Evolutionary conservation across 2,113 vertebrate species (phyloP).

Genomic region (Delphinapterus leucas): DNA sequence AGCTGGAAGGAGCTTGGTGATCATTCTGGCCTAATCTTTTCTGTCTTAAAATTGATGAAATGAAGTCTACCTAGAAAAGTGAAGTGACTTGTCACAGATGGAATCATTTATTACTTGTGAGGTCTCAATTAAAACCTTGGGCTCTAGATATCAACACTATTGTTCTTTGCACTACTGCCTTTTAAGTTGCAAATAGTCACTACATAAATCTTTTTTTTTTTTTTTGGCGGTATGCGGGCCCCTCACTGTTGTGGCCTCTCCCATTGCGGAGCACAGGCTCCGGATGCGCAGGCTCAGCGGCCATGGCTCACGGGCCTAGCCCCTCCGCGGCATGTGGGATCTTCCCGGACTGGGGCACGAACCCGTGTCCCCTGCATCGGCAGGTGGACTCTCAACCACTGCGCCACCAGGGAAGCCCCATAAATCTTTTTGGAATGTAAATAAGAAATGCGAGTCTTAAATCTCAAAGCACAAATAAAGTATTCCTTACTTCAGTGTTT

Average conservation of each 20-base stretch:
- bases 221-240: too few species aligned
- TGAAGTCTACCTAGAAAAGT: not conserved
- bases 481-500: not conserved
- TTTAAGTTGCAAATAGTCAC: not conserved
- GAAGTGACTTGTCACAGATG: not conserved
- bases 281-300: too few species aligned
- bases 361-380: too few species aligned
- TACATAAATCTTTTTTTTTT: not conserved
- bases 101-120: not conserved
- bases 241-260: too few species aligned
- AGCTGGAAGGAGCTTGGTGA: not conserved
- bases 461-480: not conserved
- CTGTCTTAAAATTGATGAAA: not conserved
- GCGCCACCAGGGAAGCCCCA: too few species aligned
- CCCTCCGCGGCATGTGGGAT: too few species aligned
- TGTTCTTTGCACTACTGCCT: not conserved
- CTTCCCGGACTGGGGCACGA: too few species aligned
- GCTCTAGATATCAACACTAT: accelerated
- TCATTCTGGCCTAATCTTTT: not conserved
- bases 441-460: not conserved
- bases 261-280: too few species aligned
- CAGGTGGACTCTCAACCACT: too few species aligned
- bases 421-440: not conserved
- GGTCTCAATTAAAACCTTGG: not conserved
- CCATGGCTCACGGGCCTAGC: too few species aligned